Percentiles rank a stretch among this genome's conserved stretches.
phyloP scores from a whole-genome alignment of 64 coral and sea anemone species.

The Catalaphyllia jardinei region DNA sequence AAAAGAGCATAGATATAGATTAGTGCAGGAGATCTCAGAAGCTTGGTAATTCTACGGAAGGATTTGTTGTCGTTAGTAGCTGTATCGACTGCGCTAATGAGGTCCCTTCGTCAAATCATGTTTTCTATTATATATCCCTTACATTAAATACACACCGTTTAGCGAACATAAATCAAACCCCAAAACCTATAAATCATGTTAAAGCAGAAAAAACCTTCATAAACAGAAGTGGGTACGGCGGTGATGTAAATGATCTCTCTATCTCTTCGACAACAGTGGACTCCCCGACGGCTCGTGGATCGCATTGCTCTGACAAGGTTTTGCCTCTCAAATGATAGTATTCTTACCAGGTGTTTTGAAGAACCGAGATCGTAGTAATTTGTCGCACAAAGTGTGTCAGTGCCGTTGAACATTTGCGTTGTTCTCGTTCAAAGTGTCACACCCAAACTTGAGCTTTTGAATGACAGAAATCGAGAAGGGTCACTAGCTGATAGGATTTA shows the following conservation, averaged over 20 bases:
- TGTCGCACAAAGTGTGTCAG: not conserved
- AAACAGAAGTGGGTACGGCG: not conserved
- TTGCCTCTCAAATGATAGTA: not conserved
- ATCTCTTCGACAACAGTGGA: not conserved
- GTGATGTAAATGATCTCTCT: not conserved
- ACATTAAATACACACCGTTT: not conserved
- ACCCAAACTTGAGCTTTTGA: not conserved
- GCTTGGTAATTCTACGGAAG: not conserved
- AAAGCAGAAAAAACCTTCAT: not conserved
- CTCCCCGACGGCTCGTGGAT: too few relatives aligned
- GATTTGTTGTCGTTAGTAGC: conserved; percentile 15
- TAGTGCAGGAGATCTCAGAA: not conserved
- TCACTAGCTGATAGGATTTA: not conserved
- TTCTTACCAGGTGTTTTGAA: not conserved
- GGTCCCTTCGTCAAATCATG: not conserved
- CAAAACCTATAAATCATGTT: conserved; percentile 17
- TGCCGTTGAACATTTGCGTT: not conserved
- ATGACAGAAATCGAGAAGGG: conserved; percentile 45
- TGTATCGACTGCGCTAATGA: not conserved
- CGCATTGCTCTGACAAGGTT: not conserved
- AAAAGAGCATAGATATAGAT: not conserved
- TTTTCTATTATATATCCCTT: not conserved
- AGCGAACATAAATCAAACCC: conserved; percentile 15
- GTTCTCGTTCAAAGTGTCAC: not conserved
- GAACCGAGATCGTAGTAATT: not conserved